Evolutionary conservation across 2,797 vertebrate species (phyloP), one percentile per base, ranked within the genome.

Genomic region (Falco novaeseelandiae): DNA sequence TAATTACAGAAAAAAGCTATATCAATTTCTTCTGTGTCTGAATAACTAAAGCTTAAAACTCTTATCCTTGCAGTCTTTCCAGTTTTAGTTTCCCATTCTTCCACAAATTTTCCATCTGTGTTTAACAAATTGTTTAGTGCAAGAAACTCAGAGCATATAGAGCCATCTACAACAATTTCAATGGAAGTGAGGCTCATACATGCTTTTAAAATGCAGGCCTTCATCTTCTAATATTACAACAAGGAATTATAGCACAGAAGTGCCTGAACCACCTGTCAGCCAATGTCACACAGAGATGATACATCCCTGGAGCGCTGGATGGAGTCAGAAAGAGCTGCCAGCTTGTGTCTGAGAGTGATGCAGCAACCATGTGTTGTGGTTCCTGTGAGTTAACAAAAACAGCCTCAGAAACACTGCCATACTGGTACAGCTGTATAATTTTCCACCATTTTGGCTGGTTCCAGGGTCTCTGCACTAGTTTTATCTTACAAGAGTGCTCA

Each of bases 251-350:
- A 88, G 6, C 40, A 52, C 55, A 52, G 27, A 80, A 73, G 20
- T 32, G 14, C 29, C 44, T 57, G 29, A 78, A 58, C 5, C 13
- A 32, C 69, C 13, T 32, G 23, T 46, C 32, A 86, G 57, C 8
- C 42, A 38, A 29, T 6, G 8, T 42, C 23, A 70, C 3, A 4
- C 2, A 4, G 30, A 87, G 12, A 42, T 71, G 40, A 34, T 55
- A 69, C 23, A 30, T 55, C 30, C 16, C 29, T 2, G 1, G 23
- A 77, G 40, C 1, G 0, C n/a, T 52, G 46, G n/a, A 59, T 44
- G 16, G 16, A 16, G 20, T 44, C 69, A 66, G 63, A 73, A 87
- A 83, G 30, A 29, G 14, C 22, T 83, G 63, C 20, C 22, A 70
- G 34, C 13, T 54, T 18, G 5, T 32, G 9, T 48, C 21, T 62